phyloP scores from a whole-genome alignment of 2,113 vertebrate species.

The Sciurus niger region DNA sequence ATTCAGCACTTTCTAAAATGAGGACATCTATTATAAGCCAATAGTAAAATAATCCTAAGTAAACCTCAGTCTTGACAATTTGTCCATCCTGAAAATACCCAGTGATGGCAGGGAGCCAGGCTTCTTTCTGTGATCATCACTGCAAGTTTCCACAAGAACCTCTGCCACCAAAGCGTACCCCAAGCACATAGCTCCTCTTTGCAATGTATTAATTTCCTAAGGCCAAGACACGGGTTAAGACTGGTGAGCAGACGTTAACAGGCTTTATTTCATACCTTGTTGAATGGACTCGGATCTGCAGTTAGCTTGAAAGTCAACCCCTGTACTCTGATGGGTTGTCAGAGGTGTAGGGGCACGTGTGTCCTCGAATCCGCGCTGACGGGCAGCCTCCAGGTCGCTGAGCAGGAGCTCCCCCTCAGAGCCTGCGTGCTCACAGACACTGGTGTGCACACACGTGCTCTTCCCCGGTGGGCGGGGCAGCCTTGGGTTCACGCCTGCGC shows the following conservation, averaged over 20 bases:
- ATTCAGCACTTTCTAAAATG: background rate
- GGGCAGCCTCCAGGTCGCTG: background rate
- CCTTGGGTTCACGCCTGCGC: background rate
- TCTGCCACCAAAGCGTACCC: background rate
- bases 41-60: conserved; percentile 27
- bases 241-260: background rate
- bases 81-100: background rate
- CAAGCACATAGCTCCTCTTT: background rate
- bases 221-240: background rate
- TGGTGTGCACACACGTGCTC: background rate
- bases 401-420: background rate
- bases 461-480: background rate
- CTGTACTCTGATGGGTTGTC: background rate
- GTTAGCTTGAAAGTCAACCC: background rate
- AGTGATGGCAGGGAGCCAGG: background rate
- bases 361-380: background rate
- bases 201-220: background rate
- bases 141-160: background rate
- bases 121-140: background rate
- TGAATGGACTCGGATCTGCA: background rate
- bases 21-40: background rate
- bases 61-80: background rate
- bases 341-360: background rate
- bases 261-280: background rate
- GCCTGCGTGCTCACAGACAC: background rate